A percentile compares a stretch with the other conserved stretches of the same genome.
Conservation (phyloP, 2,888 invertebrate species). For the Sussaba pulchella region DNA sequence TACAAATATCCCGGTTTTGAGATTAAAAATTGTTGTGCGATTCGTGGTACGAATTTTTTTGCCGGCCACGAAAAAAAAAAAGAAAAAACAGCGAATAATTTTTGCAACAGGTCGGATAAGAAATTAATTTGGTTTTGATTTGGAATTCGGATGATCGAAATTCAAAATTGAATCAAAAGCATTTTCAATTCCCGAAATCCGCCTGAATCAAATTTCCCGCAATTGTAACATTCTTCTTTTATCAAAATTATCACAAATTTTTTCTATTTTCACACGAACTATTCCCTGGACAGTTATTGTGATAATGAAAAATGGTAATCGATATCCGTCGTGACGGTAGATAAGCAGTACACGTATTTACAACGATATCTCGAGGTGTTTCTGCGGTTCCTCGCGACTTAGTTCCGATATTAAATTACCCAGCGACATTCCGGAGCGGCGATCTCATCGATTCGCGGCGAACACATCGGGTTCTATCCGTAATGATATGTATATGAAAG, state of each 20-base stretch:
- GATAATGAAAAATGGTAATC: constrained; percentile 17
- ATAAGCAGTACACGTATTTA: neutral
- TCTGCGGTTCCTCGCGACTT: constrained; percentile 36
- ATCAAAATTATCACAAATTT: too few relatives aligned
- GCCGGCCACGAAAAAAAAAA: neutral
- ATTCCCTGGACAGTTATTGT: too few relatives aligned
- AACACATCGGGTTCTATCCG: neutral
- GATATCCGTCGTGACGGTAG: constrained; percentile 2
- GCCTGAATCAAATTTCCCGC: too few relatives aligned
- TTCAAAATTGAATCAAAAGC: too few relatives aligned
- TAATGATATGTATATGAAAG: constrained; percentile 10
- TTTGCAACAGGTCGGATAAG: too few relatives aligned
- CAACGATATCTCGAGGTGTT: constrained; percentile 36
- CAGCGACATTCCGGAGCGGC: constrained; percentile 34
- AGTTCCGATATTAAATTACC: constrained; percentile 40
- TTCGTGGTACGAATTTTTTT: neutral
- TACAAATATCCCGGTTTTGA: neutral
- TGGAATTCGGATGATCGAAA: too few relatives aligned
- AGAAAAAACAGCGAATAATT: too few relatives aligned
- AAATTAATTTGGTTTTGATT: too few relatives aligned
- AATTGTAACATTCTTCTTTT: too few relatives aligned
- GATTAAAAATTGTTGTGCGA: neutral
- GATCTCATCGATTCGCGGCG: constrained; percentile 46
- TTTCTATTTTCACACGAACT: too few relatives aligned
- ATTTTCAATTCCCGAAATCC: too few relatives aligned